These are phyloP conservation scores for Zaprionus vittiger DNA, from an alignment of 1,140 invertebrate genomes.

Conservation along the genomic window DNA sequence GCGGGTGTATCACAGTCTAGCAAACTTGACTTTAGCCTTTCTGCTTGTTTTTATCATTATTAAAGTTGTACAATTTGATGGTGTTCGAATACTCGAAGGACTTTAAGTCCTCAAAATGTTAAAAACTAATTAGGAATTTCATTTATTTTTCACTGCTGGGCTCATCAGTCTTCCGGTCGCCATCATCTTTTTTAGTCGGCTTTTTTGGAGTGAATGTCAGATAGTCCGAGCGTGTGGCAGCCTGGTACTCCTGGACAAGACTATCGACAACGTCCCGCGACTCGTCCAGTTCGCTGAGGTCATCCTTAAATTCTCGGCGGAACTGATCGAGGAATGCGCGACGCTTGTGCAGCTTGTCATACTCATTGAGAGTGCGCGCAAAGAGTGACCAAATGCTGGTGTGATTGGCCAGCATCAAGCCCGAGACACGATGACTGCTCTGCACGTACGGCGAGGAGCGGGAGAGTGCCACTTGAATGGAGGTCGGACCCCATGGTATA, in stretches of 20 bases:
- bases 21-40: no score
- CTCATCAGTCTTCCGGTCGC: conserved; percentile 35
- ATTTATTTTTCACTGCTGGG: not conserved
- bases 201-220: conserved; percentile 85
- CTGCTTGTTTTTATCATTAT: no score
- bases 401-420: conserved; percentile 98
- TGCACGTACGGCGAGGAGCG: conserved; percentile 98
- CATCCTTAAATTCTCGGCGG: conserved; percentile 96
- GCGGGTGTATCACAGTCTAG: no score
- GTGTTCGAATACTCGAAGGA: conserved; percentile 51
- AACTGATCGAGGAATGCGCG: conserved; percentile 99
- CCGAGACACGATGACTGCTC: conserved; percentile 97
- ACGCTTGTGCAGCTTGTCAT: conserved; percentile 97
- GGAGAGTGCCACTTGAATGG: conserved; percentile 98
- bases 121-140: no score
- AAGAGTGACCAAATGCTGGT: conserved; percentile 95
- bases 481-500: conserved; percentile 98
- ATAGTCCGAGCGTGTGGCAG: conserved; percentile 96
- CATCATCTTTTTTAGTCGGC: conserved; percentile 26
- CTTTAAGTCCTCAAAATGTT: conserved; percentile 46
- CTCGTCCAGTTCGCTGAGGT: conserved; percentile 95
- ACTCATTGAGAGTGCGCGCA: conserved; percentile 93
- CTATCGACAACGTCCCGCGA: conserved; percentile 96
- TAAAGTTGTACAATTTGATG: conserved; percentile 17
- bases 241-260: conserved; percentile 97